These are phyloP conservation scores for Betta splendens DNA, from an alignment of 2,797 vertebrate genomes.

Conservation along the genomic window DNA sequence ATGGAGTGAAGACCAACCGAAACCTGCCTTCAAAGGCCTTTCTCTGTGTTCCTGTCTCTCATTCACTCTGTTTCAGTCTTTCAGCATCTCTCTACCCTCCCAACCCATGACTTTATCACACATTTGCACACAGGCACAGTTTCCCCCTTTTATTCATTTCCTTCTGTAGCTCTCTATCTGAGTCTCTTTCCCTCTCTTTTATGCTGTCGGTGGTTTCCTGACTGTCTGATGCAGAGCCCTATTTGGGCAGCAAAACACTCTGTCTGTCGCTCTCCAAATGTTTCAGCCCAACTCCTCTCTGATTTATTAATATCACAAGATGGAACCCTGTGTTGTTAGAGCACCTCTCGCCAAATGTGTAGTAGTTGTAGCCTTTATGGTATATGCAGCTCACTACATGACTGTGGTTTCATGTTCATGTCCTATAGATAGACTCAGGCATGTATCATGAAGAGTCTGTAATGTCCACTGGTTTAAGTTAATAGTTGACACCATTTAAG, in stretches of 20 bases:
- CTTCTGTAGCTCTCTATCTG: slow-evolving; percentile 29
- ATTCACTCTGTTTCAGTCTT: slow-evolving; percentile 5
- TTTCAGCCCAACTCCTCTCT: slow-evolving; percentile 26
- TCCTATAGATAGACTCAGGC: background rate
- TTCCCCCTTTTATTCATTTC: slow-evolving; percentile 40
- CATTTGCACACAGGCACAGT: slow-evolving; percentile 56
- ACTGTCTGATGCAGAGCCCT: slow-evolving; percentile 46
- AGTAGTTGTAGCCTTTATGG: slow-evolving; percentile 1
- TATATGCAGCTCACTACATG: background rate
- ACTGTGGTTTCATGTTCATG: background rate
- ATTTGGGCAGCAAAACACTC: slow-evolving; percentile 26
- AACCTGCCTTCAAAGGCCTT: slow-evolving; percentile 41
- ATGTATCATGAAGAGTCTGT: too few relatives aligned
- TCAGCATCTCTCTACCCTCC: slow-evolving; percentile 37
- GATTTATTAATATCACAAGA: slow-evolving; percentile 40
- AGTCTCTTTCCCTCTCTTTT: slow-evolving; percentile 7
- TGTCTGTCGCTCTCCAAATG: slow-evolving; percentile 32
- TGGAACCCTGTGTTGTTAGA: slow-evolving; percentile 27
- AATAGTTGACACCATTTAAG: too few relatives aligned
- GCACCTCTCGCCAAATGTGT: background rate
- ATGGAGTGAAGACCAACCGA: slow-evolving; percentile 33
- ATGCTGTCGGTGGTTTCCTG: slow-evolving; percentile 12
- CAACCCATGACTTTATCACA: slow-evolving; percentile 54
- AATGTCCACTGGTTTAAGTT: too few relatives aligned
- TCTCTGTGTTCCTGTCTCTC: slow-evolving; percentile 10